These are phyloP conservation scores for Artibeus lituratus DNA, from an alignment of 2,797 vertebrate species.

Conservation along the genomic window DNA sequence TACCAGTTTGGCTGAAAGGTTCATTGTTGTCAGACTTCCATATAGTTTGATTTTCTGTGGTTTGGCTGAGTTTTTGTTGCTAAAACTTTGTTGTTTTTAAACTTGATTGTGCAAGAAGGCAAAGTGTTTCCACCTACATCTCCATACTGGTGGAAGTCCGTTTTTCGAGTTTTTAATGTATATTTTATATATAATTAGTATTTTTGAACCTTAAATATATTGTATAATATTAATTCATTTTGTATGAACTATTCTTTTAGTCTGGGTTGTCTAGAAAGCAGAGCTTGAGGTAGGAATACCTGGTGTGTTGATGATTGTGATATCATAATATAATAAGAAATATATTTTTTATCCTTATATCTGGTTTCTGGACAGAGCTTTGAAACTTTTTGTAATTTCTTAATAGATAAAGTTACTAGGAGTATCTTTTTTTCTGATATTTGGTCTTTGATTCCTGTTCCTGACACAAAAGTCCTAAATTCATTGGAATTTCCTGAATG, in stretches of 20 bases:
- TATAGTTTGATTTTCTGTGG: no score
- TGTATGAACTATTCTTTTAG: neutral
- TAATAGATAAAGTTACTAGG: neutral
- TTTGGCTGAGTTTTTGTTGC: no score
- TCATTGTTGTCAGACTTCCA: no score
- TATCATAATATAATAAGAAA: neutral
- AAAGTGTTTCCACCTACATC: no score
- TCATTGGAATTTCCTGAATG: neutral
- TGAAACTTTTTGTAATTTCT: neutral
- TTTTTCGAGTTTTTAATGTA: neutral
- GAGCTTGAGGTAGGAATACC: neutral
- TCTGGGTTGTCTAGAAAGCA: conserved; percentile 8
- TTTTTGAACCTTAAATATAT: neutral
- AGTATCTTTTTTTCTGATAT: neutral
- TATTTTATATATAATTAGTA: neutral
- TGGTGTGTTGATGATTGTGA: neutral
- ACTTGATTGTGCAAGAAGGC: no score
- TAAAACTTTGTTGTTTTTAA: no score
- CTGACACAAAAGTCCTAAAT: neutral
- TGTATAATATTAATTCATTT: neutral
- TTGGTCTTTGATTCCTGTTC: neutral
- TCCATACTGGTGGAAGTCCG: no score
- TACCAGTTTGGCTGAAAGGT: no score
- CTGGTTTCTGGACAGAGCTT: neutral
- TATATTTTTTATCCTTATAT: neutral